These are phyloP conservation scores for Aselliscus stoliczkanus DNA, from an alignment of 2,797 vertebrate genomes.

Conservation along the genomic window DNA sequence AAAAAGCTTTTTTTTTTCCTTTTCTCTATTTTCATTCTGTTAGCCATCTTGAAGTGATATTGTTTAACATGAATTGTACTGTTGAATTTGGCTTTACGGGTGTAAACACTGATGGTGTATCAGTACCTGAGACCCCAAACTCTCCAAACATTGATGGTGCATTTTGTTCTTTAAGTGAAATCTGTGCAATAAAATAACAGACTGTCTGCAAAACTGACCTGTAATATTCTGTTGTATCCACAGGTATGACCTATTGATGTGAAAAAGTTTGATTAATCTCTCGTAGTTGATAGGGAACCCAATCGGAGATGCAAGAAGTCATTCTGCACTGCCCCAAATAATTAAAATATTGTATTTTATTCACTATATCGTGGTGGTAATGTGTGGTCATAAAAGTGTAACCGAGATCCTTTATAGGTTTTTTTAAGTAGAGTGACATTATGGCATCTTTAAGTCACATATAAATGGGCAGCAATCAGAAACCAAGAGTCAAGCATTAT, in stretches of 20 bases:
- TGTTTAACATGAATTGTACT: conserved; percentile 75
- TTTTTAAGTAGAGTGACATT: not conserved
- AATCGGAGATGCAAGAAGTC: not conserved
- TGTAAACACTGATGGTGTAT: conserved; percentile 61
- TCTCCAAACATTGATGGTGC: conserved; percentile 82
- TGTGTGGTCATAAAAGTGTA: not conserved
- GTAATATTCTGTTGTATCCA: conserved; percentile 49
- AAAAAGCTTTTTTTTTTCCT: conserved; percentile 32
- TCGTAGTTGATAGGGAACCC: not conserved
- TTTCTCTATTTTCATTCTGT: conserved; percentile 71
- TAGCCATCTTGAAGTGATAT: conserved; percentile 54
- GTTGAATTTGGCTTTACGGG: conserved; percentile 64
- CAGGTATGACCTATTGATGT: not conserved
- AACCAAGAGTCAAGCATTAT: not conserved
- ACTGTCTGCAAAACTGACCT: conserved; percentile 73
- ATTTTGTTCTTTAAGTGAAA: conserved; percentile 81
- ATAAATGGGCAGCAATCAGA: not conserved
- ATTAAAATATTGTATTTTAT: not conserved
- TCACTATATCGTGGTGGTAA: not conserved
- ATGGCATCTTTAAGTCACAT: not conserved
- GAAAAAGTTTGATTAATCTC: not conserved
- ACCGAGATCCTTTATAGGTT: not conserved
- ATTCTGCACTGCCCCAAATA: not conserved
- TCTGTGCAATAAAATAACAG: conserved; percentile 84
- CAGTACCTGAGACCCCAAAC: conserved; percentile 67